Conservation (phyloP, 2,797 vertebrate species). For the Cuniculus paca region DNA sequence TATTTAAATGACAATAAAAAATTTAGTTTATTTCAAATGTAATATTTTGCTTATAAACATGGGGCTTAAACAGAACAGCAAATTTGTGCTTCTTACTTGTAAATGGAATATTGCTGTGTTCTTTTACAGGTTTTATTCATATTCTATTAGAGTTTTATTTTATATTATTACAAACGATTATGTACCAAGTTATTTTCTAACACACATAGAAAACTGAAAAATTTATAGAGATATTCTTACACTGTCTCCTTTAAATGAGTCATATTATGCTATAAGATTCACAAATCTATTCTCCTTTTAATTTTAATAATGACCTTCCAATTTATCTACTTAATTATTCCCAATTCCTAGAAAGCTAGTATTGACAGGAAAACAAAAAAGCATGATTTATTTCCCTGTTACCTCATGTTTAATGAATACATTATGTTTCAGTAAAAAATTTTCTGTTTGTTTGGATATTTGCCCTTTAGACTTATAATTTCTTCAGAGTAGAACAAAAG, state of each 20-base stretch:
- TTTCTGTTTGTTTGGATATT: not conserved
- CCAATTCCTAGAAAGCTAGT: not conserved
- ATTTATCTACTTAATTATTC: conserved; percentile 36
- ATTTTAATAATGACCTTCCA: not conserved
- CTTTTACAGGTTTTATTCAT: conserved; percentile 39
- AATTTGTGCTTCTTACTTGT: not conserved
- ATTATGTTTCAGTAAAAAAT: conserved; percentile 58
- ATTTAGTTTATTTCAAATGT: not conserved
- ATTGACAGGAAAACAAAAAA: not conserved
- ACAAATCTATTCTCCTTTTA: not conserved
- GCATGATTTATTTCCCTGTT: conserved; percentile 1
- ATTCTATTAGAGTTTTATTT: conserved; percentile 28
- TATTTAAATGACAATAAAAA: not conserved
- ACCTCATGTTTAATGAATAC: not conserved
- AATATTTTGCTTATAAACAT: not conserved
- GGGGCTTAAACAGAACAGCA: not conserved
- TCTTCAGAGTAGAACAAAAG: not conserved
- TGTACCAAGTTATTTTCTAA: conserved; percentile 4
- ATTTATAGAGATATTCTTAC: conserved; percentile 25
- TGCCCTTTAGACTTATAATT: not conserved
- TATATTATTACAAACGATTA: conserved; percentile 7
- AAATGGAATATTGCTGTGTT: not conserved
- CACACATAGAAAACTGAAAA: conserved; percentile 21
- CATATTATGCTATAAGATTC: not conserved
- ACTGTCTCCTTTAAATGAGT: conserved; percentile 16